A percentile compares a stretch with the other conserved stretches of the same genome.
phyloP scores from a whole-genome alignment of 2,113 vertebrate genomes.

The Pleuronectes platessa region DNA sequence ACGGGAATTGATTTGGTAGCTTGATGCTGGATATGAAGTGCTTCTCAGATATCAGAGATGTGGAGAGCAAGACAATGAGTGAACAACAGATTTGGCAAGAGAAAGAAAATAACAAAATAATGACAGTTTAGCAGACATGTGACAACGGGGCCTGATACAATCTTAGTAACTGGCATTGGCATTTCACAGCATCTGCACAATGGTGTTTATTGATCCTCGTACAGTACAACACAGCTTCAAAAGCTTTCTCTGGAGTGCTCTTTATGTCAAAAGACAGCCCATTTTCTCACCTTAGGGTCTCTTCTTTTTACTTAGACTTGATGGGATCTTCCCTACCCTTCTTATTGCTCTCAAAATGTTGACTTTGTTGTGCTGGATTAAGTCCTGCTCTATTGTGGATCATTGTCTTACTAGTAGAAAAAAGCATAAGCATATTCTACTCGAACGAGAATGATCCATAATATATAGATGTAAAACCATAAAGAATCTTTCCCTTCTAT shows the following conservation, averaged over 20 bases:
- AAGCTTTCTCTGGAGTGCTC: not conserved
- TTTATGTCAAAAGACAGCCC: too few species aligned
- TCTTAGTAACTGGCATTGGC: not conserved
- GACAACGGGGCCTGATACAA: constrained; percentile 5
- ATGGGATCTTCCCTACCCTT: too few species aligned
- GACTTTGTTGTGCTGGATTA: too few species aligned
- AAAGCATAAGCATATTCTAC: too few species aligned
- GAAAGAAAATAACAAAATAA: constrained; percentile 6
- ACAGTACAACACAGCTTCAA: not conserved
- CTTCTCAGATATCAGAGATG: constrained; percentile 44
- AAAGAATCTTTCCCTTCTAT: too few species aligned
- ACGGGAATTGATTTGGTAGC: constrained; percentile 61
- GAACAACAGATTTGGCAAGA: constrained; percentile 6
- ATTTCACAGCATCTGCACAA: not conserved
- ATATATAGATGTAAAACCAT: too few species aligned
- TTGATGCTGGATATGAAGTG: constrained; percentile 36
- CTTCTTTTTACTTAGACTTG: too few species aligned
- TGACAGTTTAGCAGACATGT: constrained; percentile 13
- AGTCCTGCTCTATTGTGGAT: too few species aligned
- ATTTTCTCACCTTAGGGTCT: too few species aligned
- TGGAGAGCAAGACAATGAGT: constrained; percentile 24
- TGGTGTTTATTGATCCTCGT: not conserved
- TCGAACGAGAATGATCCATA: too few species aligned
- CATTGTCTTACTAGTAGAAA: too few species aligned
- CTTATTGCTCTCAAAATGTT: too few species aligned